Evolutionary conservation across 2,113 vertebrate genomes (phyloP), one percentile per base, ranked within the genome.

Genomic region (Neogale vison): DNA sequence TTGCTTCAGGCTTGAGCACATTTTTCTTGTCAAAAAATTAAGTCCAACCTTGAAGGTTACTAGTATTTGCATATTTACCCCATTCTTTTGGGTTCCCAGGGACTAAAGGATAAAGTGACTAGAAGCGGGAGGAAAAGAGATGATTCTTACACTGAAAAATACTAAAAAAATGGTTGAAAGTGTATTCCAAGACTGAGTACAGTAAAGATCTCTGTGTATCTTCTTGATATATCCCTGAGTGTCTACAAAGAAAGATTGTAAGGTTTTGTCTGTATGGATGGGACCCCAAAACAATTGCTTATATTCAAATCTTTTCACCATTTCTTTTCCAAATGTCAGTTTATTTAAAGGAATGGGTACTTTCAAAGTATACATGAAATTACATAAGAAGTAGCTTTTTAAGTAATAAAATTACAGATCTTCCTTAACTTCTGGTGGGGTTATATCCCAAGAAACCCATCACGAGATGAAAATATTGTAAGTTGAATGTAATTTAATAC

Each of bases 21-120:
- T 55, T 65, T 95, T 96, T 88, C 96, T 88, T 93, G 74, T 95
- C 47, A 90, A 74, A 90, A 87, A 79, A 77, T 72, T 42, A 85
- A 95, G 67, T 76, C 29, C 88, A 81, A 6, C 82, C 52, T 59
- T 85, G 59, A 79, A 96, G 39, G 74, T 82, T 65, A 59, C 36
- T 47, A 47, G 23, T 52, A 55, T 93, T 89, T 89, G 65, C 31
- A 67, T 69, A 29, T 29, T 65, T 39, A 34, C 10, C 2, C 20
- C 59, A 10, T 85, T 89, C 63, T 88, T 57, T 50, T 17, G 52
- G 39, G 0, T 92, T 95, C 0, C 24, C 20, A 29, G 26, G 24
- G 47, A 80, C 31, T 90, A 63, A 82, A 88, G 4, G 39, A 7
- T 39, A 0, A 74, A 34, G 9, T 59, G 50, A 93, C 47, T n/a